Evolutionary conservation across 1,140 invertebrate genomes (phyloP).

Genomic region (Drosophila punjabiensis): DNA sequence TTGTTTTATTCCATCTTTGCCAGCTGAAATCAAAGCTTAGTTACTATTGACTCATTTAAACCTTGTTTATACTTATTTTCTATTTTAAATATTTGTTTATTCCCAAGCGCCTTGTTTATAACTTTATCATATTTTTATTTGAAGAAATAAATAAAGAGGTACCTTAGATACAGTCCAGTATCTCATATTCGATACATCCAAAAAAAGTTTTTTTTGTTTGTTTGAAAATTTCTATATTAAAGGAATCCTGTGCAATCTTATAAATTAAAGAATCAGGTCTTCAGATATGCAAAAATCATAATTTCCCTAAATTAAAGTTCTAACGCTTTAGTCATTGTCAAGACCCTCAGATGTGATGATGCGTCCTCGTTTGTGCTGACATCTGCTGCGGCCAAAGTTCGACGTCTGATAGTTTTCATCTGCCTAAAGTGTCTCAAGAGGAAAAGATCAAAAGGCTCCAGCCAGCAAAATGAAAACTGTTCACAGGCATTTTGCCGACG

Average conservation of each 20-base stretch:
- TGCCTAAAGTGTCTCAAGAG: conserved; percentile 48
- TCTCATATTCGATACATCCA: no score
- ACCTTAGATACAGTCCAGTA: background rate
- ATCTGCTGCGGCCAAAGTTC: conserved; percentile 5
- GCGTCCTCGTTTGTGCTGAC: conserved; percentile 3
- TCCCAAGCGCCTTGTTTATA: no score
- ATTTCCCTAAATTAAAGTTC: background rate
- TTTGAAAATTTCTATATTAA: background rate
- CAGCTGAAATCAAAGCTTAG: background rate
- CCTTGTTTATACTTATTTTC: no score
- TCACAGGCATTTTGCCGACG: conserved; percentile 66
- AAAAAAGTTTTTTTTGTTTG: background rate
- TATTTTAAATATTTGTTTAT: background rate
- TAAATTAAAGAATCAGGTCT: background rate
- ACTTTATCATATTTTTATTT: background rate
- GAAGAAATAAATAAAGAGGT: background rate
- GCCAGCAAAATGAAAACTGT: conserved; percentile 59
- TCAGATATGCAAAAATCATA: background rate
- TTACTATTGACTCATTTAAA: background rate
- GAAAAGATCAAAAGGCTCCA: conserved; percentile 68
- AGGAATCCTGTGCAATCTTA: background rate
- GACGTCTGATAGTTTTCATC: conserved; percentile 38
- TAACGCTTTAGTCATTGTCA: background rate
- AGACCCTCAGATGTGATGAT: background rate
- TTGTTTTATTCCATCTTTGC: background rate